phyloP scores from a whole-genome alignment of 2,113 vertebrate species.

The Gallinago jamesoni region DNA sequence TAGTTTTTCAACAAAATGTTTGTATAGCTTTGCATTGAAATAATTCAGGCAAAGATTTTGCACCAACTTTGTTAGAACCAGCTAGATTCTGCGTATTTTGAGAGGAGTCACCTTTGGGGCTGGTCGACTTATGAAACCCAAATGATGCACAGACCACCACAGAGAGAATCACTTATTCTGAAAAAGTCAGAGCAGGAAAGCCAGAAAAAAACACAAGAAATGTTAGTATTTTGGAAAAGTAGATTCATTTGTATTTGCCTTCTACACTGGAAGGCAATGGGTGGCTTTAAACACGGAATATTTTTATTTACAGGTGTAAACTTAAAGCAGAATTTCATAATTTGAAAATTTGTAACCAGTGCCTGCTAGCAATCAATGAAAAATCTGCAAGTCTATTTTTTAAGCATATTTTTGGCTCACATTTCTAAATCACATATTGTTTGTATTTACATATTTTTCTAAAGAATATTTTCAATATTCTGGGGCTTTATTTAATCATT shows the following conservation, averaged over 20 bases:
- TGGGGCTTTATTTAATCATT: slow-evolving; percentile 49
- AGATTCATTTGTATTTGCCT: not conserved
- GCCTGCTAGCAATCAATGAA: slow-evolving; percentile 28
- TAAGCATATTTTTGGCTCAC: slow-evolving; percentile 27
- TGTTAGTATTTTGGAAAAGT: not conserved
- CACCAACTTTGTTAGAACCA: not conserved
- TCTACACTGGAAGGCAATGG: not conserved
- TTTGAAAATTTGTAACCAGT: not conserved
- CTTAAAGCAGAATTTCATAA: not conserved
- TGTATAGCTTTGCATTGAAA: not conserved
- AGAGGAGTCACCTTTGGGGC: not conserved
- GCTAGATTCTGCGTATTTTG: not conserved
- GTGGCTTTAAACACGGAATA: not conserved
- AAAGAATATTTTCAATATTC: slow-evolving; percentile 52
- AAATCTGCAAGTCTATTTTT: slow-evolving; percentile 55
- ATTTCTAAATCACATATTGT: slow-evolving; percentile 57
- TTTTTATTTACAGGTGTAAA: slow-evolving; percentile 14
- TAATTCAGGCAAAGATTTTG: not conserved
- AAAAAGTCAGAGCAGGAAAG: not conserved
- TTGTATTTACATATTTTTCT: slow-evolving; percentile 61
- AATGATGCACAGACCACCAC: not conserved
- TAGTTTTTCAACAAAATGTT: not conserved
- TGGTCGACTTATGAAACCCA: fast-evolving
- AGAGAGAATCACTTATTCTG: not conserved
- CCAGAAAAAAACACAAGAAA: not conserved